phyloP scores from a whole-genome alignment of 1,140 invertebrate genomes.

The Bacillus rossius region DNA sequence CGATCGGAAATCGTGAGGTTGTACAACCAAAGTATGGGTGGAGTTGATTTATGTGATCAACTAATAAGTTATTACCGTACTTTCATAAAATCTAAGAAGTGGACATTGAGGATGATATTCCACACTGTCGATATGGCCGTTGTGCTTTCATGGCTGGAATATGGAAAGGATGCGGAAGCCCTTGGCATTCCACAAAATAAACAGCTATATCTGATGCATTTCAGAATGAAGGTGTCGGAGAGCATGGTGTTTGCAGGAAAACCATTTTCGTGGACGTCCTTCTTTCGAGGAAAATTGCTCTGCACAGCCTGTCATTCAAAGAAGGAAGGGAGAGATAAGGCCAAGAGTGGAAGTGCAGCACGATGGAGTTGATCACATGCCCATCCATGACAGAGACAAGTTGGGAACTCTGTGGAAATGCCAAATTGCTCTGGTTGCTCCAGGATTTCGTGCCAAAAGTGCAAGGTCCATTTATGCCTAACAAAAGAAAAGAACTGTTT shows the following conservation, averaged over 20 bases:
- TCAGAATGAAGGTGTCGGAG: constrained; percentile 13
- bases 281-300: neutral
- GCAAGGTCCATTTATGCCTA: too few species aligned
- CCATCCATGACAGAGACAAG: too few species aligned
- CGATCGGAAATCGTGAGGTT: constrained; percentile 17
- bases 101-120: constrained; percentile 30
- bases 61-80: constrained; percentile 25
- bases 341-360: too few species aligned
- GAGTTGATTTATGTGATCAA: constrained; percentile 37
- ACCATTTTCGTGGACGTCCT: neutral
- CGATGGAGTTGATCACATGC: too few species aligned
- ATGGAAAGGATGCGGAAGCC: constrained; percentile 20
- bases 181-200: constrained; percentile 4
- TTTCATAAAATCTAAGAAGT: constrained; percentile 32
- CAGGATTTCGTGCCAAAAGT: too few species aligned
- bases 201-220: constrained; percentile 11
- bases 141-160: constrained; percentile 30
- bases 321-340: too few species aligned
- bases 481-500: too few species aligned
- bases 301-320: too few species aligned
- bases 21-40: constrained; percentile 31
- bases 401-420: too few species aligned
- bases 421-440: too few species aligned
- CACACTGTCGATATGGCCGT: constrained; percentile 30
- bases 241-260: constrained; percentile 2